Evolutionary conservation across 2,888 invertebrate species (phyloP).

Genomic region (Drosophila ustulata): DNA sequence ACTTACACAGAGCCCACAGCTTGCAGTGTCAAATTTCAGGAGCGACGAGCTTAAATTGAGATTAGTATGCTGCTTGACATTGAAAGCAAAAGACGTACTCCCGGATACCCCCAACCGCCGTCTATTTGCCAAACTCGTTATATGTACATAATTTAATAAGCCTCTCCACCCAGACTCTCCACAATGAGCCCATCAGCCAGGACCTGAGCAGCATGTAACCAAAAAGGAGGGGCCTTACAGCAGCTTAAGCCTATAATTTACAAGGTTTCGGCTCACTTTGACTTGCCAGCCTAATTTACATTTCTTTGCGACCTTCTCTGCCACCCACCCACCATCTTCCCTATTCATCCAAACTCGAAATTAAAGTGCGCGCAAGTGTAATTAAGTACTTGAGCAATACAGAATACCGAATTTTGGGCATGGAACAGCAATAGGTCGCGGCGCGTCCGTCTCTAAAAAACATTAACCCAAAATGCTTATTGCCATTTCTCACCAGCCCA

Average conservation of each 20-base stretch:
- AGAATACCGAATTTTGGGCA: slow-evolving; percentile 45
- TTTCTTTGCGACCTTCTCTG: slow-evolving; percentile 38
- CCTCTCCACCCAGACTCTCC: slow-evolving; percentile 21
- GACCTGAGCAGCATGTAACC: slow-evolving; percentile 59
- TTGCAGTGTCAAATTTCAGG: slow-evolving; percentile 50
- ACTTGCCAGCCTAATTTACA: slow-evolving; percentile 69
- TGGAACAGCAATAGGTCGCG: slow-evolving; percentile 19
- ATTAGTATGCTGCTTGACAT: slow-evolving; percentile 65
- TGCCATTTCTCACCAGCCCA: slow-evolving; percentile 66
- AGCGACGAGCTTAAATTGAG: slow-evolving; percentile 60
- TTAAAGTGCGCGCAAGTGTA: slow-evolving; percentile 81
- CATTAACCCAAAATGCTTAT: slow-evolving; percentile 57
- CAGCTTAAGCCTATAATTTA: slow-evolving; percentile 78
- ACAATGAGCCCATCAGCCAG: background rate
- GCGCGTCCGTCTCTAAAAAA: slow-evolving; percentile 19
- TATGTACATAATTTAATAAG: slow-evolving; percentile 75
- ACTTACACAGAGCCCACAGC: slow-evolving; percentile 43
- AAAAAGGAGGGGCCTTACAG: slow-evolving; percentile 22
- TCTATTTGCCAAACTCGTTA: slow-evolving; percentile 35
- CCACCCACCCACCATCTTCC: background rate
- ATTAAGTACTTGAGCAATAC: slow-evolving; percentile 76
- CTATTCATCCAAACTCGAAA: slow-evolving; percentile 58
- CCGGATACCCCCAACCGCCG: slow-evolving; percentile 6
- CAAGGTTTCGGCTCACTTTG: slow-evolving; percentile 73
- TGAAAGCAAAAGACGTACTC: slow-evolving; percentile 34